phyloP scores from a whole-genome alignment of 2,888 invertebrate species.

The Candidula unifasciata region DNA sequence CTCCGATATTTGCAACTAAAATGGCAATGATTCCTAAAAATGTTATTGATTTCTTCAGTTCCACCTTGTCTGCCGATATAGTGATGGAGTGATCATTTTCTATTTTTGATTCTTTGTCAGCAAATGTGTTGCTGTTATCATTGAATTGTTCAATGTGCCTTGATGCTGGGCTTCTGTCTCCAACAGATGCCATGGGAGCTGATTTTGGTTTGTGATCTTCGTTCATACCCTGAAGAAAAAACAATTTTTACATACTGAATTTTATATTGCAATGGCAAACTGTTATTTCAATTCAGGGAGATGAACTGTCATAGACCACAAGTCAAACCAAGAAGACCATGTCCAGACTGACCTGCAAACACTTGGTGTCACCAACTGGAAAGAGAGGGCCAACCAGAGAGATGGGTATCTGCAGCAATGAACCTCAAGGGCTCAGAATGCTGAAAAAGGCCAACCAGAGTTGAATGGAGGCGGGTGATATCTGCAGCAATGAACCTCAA shows the following conservation, averaged over 20 bases:
- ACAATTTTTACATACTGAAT: not conserved
- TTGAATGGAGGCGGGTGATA: too few species aligned
- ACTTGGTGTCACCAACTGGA: too few species aligned
- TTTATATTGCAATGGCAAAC: too few species aligned
- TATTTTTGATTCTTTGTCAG: not conserved
- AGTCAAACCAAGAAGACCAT: too few species aligned
- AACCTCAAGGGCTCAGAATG: too few species aligned
- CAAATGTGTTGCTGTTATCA: not conserved
- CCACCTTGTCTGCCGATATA: slow-evolving; percentile 6
- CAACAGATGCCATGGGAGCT: not conserved
- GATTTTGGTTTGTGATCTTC: not conserved
- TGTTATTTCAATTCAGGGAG: not conserved
- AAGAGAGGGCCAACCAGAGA: too few species aligned
- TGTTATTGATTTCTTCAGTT: slow-evolving; percentile 51
- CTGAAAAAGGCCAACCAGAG: too few species aligned
- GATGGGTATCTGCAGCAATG: too few species aligned
- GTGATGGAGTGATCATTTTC: not conserved
- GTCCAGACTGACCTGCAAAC: too few species aligned
- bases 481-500: too few species aligned
- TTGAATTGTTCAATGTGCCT: not conserved
- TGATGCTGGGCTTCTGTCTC: too few species aligned
- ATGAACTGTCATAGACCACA: too few species aligned
- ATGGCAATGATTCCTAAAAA: slow-evolving; percentile 53
- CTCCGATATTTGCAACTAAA: slow-evolving; percentile 61
- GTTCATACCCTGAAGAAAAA: not conserved